phyloP scores from a whole-genome alignment of 2,797 vertebrate species.

The Lateolabrax maculatus region DNA sequence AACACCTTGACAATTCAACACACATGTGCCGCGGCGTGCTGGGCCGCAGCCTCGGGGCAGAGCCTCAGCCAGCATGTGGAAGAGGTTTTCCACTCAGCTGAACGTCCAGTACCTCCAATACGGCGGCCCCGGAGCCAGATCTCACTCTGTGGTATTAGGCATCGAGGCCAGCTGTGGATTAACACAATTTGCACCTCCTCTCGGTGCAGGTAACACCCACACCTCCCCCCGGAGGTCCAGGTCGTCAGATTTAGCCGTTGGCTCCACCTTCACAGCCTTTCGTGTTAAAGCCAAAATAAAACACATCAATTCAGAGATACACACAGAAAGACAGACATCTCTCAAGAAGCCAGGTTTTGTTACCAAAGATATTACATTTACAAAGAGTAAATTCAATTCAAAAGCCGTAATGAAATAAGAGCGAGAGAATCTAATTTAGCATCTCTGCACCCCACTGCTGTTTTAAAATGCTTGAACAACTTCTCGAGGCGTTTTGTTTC shows the following conservation, averaged over 20 bases:
- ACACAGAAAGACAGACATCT: conserved; percentile 32
- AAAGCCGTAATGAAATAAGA: conserved; percentile 78
- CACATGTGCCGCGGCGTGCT: conserved; percentile 80
- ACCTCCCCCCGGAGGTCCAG: conserved; percentile 63
- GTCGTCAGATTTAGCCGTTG: conserved; percentile 52
- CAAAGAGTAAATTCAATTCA: conserved; percentile 76
- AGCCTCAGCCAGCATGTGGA: conserved; percentile 79
- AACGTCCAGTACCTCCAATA: conserved; percentile 67
- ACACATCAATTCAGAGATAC: conserved; percentile 30
- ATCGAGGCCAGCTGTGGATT: conserved; percentile 83
- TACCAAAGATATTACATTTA: conserved; percentile 71
- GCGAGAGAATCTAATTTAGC: conserved; percentile 81
- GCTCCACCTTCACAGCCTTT: conserved; percentile 62
- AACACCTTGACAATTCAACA: conserved; percentile 85
- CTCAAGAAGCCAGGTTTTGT: conserved; percentile 65
- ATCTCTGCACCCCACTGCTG: conserved; percentile 63
- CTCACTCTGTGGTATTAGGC: conserved; percentile 63
- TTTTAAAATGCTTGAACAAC: conserved; percentile 81
- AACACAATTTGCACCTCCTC: conserved; percentile 85
- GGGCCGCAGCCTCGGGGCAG: conserved; percentile 75
- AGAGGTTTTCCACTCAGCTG: conserved; percentile 82
- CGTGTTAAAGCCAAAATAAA: conserved; percentile 60
- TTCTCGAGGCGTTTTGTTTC: conserved; percentile 78
- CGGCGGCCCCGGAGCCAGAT: conserved; percentile 64
- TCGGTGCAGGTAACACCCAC: conserved; percentile 71